These are phyloP conservation scores for Mycalesis mineus DNA, from an alignment of 2,888 invertebrate genomes.

Conservation along the genomic window DNA sequence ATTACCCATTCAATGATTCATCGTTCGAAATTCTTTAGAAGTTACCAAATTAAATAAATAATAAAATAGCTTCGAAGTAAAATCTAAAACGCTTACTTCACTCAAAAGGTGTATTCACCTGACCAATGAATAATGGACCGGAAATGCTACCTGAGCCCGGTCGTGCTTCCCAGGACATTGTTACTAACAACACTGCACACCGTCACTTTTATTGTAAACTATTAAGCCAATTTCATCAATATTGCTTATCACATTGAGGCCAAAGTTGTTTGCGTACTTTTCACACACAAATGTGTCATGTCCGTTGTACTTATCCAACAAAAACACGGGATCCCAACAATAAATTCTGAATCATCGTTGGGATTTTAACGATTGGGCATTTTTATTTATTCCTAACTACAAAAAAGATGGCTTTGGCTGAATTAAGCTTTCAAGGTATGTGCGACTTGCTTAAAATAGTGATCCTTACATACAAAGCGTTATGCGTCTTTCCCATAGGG, in stretches of 20 bases:
- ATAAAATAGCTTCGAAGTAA: not conserved
- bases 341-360: conserved; percentile 16
- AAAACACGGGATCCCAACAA: conserved; percentile 18
- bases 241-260: not conserved
- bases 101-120: conserved; percentile 20
- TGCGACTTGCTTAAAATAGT: no score
- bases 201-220: not conserved
- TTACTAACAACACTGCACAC: conserved; percentile 16
- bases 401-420: no score
- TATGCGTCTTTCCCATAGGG: no score
- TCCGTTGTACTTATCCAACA: not conserved
- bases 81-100: conserved; percentile 14
- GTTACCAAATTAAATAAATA: no score
- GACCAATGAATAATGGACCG: conserved; percentile 40
- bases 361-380: not conserved
- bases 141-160: conserved; percentile 47
- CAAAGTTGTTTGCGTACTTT: not conserved
- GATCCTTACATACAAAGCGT: no score
- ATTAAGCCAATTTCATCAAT: not conserved
- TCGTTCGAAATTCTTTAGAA: no score
- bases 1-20: no score
- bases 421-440: no score
- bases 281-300: not conserved
- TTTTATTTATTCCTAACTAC: not conserved
- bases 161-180: conserved; percentile 34